These are phyloP conservation scores for Ceyx margarethae DNA, from an alignment of 2,113 vertebrate genomes.

Conservation along the genomic window DNA sequence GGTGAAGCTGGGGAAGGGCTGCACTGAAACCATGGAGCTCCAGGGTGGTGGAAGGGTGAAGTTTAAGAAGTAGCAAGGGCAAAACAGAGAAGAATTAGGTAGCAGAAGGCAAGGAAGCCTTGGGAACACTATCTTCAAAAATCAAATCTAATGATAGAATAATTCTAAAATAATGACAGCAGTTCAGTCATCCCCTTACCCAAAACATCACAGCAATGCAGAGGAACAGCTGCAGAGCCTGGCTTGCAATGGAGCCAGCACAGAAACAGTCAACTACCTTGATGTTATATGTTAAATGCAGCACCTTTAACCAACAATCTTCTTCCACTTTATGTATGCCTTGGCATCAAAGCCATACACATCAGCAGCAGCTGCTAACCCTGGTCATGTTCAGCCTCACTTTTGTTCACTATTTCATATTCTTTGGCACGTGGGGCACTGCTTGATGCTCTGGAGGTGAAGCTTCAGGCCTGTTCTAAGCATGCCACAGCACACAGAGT, in stretches of 20 bases:
- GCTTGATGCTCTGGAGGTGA: not conserved
- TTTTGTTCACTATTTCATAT: not conserved
- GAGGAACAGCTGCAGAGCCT: not conserved
- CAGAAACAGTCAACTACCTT: not conserved
- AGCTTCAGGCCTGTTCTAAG: not conserved
- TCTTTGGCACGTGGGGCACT: not conserved
- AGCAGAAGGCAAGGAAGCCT: not conserved
- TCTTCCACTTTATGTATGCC: not conserved
- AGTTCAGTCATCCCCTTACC: not conserved
- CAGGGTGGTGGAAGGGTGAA: not conserved
- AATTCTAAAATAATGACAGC: not conserved
- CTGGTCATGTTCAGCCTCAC: not conserved
- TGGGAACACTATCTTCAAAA: not conserved
- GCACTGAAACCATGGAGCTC: accelerated
- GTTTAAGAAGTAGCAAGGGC: not conserved
- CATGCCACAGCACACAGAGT: not conserved
- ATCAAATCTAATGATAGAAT: not conserved
- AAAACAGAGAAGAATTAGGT: not conserved
- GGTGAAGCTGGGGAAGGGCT: not conserved
- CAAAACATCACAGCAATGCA: not conserved
- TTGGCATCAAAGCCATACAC: not conserved
- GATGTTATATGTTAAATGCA: not conserved
- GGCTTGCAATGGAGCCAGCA: not conserved
- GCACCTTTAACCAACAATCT: not conserved
- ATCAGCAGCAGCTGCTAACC: not conserved